Base-by-base conservation (phyloP, 2,888 invertebrate species). In the Tenthredo distinguenda region DNA sequence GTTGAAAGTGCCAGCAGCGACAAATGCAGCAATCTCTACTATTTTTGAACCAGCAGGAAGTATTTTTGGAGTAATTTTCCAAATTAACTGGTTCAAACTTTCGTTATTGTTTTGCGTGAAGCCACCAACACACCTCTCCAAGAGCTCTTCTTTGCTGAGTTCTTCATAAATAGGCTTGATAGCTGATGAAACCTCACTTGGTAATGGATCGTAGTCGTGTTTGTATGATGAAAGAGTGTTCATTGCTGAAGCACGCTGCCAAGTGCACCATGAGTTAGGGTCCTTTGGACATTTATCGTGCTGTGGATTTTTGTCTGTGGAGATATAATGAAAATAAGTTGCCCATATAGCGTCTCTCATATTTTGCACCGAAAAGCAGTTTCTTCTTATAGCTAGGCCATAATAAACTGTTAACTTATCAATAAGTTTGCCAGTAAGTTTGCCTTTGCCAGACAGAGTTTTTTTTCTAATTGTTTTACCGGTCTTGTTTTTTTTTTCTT, bases 71-170 rank as follows among this genome's bases (percentile, higher is more conserved):
- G 72, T 37, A 37, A 72, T 72, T 31, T 72, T 72, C 72, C 37
- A 37, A 3, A 72, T 4, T 40, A 40, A 18, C 40, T 72, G 37
- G 40, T 72, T 72, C 10, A 37, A 72, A 37, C 40, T 72, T 92
- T 91, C 37, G 5, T 37, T 37, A 5, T 37, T 37, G 5, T 37
- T 37, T 5, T 37, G 37, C 37, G 37, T 37, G 86, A 90, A 91
- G 58, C 91, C 90, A 83, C 90, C 90, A 82, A 91, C 87, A 88
- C 90, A 91, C 85, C 90, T 58, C 84, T 90, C 88, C 76, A 91
- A 85, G 65, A 91, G 87, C 62, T 86, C 86, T 55, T 91, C 88
- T 21, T 90, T 89, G 77, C 89, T 90, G 37, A 92, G 89, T 87
- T 91, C 89, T 88, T 89, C 88, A 86, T 90, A 91, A 85, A 90